phyloP scores from a whole-genome alignment of 2,797 vertebrate genomes.

The Poeciliopsis infans region DNA sequence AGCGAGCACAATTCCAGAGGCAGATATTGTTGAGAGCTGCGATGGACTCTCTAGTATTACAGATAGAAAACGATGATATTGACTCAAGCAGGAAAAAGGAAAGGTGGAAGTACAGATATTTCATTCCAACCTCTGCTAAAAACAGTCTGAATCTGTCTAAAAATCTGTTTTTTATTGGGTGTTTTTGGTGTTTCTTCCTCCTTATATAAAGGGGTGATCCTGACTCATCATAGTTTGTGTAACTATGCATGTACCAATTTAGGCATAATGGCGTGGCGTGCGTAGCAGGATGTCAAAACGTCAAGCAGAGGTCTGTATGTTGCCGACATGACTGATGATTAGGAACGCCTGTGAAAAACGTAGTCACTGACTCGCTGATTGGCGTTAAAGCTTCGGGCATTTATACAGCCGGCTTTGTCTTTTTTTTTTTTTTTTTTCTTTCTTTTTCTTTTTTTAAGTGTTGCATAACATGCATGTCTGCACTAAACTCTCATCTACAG shows the following conservation, averaged over 20 bases:
- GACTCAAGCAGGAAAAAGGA: neutral
- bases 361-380: neutral
- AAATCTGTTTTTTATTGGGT: neutral
- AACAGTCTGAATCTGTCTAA: neutral
- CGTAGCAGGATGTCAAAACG: neutral
- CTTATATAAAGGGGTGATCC: neutral
- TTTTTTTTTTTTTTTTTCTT: accelerated
- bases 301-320: neutral
- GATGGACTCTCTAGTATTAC: neutral
- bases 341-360: neutral
- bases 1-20: neutral
- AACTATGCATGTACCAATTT: constrained; percentile 35
- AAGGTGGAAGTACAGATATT: neutral
- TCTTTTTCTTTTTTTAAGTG: neutral
- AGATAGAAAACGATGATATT: neutral
- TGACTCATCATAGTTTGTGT: constrained; percentile 27
- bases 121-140: neutral
- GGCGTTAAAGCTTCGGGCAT: neutral
- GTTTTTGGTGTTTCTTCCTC: neutral
- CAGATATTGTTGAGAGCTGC: neutral
- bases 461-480: neutral
- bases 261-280: neutral
- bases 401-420: neutral
- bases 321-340: neutral
- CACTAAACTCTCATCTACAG: neutral